Base-by-base conservation (phyloP, 1,140 invertebrate species). In the Littorina saxatilis region DNA sequence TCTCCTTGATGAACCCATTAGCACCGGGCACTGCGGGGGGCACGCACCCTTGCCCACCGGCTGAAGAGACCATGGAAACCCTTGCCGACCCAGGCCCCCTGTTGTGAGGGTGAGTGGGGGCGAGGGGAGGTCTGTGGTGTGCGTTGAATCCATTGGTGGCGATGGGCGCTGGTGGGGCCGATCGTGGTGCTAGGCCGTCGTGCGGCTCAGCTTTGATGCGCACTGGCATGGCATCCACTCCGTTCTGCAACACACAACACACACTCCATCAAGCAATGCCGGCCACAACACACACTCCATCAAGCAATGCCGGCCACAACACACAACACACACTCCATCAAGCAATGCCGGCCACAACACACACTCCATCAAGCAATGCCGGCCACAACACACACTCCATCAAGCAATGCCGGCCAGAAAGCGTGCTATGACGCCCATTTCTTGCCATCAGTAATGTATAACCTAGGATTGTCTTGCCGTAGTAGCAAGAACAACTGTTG, bases 141-240 rank as follows among this genome's bases (percentile, higher is more conserved):
- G 23, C 23, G 66, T 17, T 35, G 32, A 17, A 32, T 23, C 35
- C 35, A 5, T 29, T 20, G 9, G 66, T 39, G 32, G 66, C 15
- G 2, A 9, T 4, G 23, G 40, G 43, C 13, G 70, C 23, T 27
- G 39, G 43, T 73, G 70, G 70, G 39, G 39, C 27, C 17, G 27
- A 29, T 29, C 2, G 23, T 73, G 70, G 70, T 5, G 63, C 76
- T 43, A 29, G 43, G 55, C 55, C 29, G 29, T 78, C 55, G 9
- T 43, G 55, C 39, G 76, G 76, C 76, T 78, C 76, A 29, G 37
- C 20, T 32, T 78, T 78, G 76, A 78, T 43, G 55, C 55, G 55
- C 58, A 78, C 76, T 29, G 76, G 76, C 76, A 78, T 78, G 32
- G 76, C 76, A 78, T 63, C 39, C n/a, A 58, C 76, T 63, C 76